Conservation (phyloP, 2,797 vertebrate species). For the Acropternis orthonyx region DNA sequence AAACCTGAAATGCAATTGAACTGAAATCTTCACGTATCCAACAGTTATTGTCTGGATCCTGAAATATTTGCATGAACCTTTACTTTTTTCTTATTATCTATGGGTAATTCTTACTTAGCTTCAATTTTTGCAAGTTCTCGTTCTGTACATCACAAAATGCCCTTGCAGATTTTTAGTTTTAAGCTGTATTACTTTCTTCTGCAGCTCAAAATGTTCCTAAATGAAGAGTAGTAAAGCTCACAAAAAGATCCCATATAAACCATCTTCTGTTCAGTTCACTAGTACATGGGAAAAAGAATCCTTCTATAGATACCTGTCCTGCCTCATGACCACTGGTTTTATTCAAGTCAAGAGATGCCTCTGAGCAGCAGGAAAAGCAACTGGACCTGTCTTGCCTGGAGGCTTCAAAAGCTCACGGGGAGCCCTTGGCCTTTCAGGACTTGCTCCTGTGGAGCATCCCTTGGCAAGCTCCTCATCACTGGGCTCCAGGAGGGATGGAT, state of each 20-base stretch:
- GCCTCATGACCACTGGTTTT: not conserved
- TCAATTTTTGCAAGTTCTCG: not conserved
- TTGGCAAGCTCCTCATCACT: too few species aligned
- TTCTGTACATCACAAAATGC: not conserved
- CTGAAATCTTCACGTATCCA: not conserved
- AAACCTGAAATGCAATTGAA: not conserved
- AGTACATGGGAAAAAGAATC: not conserved
- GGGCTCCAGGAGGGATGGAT: not conserved
- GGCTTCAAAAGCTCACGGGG: too few species aligned
- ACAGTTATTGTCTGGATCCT: not conserved
- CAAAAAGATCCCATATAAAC: not conserved
- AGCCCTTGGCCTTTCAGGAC: not conserved
- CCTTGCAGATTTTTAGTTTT: not conserved
- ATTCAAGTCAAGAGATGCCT: not conserved
- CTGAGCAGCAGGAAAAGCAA: not conserved
- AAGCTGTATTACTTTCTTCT: not conserved
- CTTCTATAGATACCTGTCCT: not conserved
- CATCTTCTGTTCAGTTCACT: not conserved
- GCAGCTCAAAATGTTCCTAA: not conserved
- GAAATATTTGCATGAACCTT: not conserved
- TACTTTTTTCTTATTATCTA: not conserved
- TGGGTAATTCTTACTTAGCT: not conserved
- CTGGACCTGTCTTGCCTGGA: not conserved
- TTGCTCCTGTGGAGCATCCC: too few species aligned
- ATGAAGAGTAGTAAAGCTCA: not conserved